Conservation (phyloP, 2,888 invertebrate genomes). For the Leptinotarsa tumamoca region DNA sequence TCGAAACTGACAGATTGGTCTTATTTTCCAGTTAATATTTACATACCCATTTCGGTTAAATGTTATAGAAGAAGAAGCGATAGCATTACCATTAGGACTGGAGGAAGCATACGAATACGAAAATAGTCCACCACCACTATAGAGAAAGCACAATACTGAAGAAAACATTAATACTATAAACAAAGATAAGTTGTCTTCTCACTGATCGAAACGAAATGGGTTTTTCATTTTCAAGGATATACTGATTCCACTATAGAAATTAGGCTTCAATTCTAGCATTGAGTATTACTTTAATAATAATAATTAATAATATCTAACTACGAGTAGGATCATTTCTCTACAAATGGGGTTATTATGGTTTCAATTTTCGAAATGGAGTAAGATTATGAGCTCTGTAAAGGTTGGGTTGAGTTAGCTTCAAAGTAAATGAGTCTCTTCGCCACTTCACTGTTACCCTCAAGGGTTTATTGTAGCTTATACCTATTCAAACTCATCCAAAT, state of each 20-base stretch:
- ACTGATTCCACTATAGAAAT: neutral
- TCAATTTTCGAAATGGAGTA: too few relatives aligned
- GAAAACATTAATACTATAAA: constrained; percentile 26
- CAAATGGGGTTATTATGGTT: too few relatives aligned
- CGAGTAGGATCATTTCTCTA: too few relatives aligned
- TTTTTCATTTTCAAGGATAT: neutral
- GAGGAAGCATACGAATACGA: constrained; percentile 55
- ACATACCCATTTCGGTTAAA: constrained; percentile 48
- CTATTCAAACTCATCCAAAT: too few relatives aligned
- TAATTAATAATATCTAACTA: too few relatives aligned
- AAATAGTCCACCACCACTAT: constrained; percentile 51
- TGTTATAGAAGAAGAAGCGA: constrained; percentile 56
- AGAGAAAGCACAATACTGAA: constrained; percentile 42
- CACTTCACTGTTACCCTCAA: too few relatives aligned
- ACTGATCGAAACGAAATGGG: constrained; percentile 9
- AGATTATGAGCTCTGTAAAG: too few relatives aligned
- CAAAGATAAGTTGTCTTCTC: neutral
- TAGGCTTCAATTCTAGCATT: neutral
- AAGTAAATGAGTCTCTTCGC: too few relatives aligned
- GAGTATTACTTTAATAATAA: too few relatives aligned
- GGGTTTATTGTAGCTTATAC: too few relatives aligned
- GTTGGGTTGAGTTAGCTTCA: too few relatives aligned
- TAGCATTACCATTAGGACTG: constrained; percentile 50
- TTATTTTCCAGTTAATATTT: constrained; percentile 22
- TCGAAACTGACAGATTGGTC: neutral